Evolutionary conservation across 1,140 invertebrate species (phyloP).

Genomic region (Agrypnia vestita): DNA sequence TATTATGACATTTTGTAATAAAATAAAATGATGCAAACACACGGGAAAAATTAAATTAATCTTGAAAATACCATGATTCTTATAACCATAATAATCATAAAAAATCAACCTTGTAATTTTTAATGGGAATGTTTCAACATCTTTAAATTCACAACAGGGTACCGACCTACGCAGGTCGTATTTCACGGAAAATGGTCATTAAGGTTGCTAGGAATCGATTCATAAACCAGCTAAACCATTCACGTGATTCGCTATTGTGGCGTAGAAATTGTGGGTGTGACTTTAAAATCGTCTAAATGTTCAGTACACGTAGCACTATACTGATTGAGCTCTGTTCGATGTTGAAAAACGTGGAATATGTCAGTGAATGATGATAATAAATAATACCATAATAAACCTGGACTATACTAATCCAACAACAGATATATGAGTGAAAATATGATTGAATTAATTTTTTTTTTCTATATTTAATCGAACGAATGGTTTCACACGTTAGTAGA

Average conservation of each 20-base stretch:
- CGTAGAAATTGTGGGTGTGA: neutral
- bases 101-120: no score
- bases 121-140: no score
- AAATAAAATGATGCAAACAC: no score
- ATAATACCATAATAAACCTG: neutral
- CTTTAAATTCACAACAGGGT: no score
- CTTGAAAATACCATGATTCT: no score
- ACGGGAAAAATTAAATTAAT: no score
- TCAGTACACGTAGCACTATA: neutral
- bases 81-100: no score
- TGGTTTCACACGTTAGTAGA: no score
- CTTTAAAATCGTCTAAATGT: neutral
- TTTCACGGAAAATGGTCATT: neutral
- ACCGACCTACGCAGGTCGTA: neutral
- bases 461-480: no score
- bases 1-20: neutral
- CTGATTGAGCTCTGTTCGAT: neutral
- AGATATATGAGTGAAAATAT: neutral
- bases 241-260: neutral
- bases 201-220: conserved; percentile 22
- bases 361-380: no score
- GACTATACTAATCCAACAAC: neutral
- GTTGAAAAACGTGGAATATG: neutral
- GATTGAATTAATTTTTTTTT: neutral
- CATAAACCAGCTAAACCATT: neutral